These are phyloP conservation scores for Chrysaora quinquecirrha DNA, from an alignment of 30 jellyfish, hydroid and myxozoan species.

Conservation along the genomic window DNA sequence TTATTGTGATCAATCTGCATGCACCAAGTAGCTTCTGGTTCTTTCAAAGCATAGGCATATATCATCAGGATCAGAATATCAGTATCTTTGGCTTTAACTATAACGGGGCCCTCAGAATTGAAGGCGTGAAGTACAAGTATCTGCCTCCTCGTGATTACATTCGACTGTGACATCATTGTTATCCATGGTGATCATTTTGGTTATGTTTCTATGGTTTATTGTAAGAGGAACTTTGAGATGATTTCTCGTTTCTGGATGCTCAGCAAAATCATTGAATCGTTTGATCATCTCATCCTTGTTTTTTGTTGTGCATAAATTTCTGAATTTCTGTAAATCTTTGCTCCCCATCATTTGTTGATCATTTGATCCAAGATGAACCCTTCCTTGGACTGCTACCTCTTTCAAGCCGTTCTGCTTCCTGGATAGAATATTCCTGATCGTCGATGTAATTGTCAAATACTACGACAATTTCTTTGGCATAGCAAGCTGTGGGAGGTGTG, in stretches of 20 bases:
- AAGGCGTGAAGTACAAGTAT: neutral
- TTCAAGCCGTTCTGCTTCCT: constrained; percentile 7
- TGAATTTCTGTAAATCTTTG: neutral
- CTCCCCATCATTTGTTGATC: neutral
- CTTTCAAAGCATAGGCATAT: neutral
- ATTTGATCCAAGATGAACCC: neutral
- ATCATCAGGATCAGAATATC: neutral
- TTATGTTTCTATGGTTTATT: neutral
- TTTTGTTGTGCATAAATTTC: neutral
- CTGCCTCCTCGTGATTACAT: neutral
- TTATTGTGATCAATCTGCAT: neutral
- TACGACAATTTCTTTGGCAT: neutral
- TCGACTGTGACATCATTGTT: neutral
- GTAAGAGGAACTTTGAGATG: neutral
- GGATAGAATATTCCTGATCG: too few species aligned
- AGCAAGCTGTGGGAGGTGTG: constrained; percentile 5
- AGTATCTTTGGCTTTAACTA: neutral
- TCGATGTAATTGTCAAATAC: neutral
- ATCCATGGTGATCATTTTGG: neutral
- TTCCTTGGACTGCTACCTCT: neutral
- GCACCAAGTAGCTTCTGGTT: neutral
- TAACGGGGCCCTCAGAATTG: neutral
- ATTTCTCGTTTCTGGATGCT: neutral
- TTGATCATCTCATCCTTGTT: neutral
- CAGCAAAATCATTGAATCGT: neutral